Conservation (phyloP, 2,797 vertebrate genomes). For the Xiphophorus birchmanni region DNA sequence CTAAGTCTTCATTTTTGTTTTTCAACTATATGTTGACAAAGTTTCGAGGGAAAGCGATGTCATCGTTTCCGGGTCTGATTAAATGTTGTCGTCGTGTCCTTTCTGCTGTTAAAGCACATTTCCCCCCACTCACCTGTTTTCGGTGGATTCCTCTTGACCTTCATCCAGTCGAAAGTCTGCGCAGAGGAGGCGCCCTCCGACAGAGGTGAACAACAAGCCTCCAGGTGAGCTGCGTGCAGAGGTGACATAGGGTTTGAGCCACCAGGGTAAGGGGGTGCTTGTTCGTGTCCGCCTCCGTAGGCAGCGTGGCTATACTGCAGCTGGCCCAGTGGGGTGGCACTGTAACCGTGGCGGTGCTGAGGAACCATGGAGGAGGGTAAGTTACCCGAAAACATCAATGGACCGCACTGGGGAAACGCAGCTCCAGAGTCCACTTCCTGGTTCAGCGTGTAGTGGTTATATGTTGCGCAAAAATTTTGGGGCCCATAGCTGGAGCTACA, state of each 20-base stretch:
- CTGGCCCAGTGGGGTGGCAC: conserved; percentile 83
- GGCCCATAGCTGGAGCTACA: conserved; percentile 86
- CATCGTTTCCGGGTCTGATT: not conserved
- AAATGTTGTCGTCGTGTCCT: not conserved
- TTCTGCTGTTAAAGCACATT: not conserved
- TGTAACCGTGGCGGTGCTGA: conserved; percentile 91
- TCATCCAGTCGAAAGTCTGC: conserved; percentile 99
- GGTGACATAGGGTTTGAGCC: conserved; percentile 89
- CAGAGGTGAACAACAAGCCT: conserved; percentile 88
- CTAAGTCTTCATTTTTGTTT: not conserved
- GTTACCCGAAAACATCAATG: conserved; percentile 92
- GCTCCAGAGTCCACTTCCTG: conserved; percentile 89
- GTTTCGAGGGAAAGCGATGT: not conserved
- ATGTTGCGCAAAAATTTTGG: conserved; percentile 89
- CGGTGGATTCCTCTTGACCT: conserved; percentile 97
- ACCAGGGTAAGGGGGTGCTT: conserved; percentile 83
- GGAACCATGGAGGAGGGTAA: conserved; percentile 86
- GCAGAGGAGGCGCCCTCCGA: conserved; percentile 87
- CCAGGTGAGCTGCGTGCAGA: conserved; percentile 87
- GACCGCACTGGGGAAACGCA: conserved; percentile 88
- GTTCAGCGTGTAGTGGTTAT: conserved; percentile 90
- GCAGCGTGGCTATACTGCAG: conserved; percentile 87
- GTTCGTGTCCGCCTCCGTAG: conserved; percentile 91
- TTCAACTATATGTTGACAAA: not conserved
- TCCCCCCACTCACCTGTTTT: conserved; percentile 90